Base-by-base conservation (phyloP, 1,140 invertebrate genomes). In the Temnothorax nylanderi region DNA sequence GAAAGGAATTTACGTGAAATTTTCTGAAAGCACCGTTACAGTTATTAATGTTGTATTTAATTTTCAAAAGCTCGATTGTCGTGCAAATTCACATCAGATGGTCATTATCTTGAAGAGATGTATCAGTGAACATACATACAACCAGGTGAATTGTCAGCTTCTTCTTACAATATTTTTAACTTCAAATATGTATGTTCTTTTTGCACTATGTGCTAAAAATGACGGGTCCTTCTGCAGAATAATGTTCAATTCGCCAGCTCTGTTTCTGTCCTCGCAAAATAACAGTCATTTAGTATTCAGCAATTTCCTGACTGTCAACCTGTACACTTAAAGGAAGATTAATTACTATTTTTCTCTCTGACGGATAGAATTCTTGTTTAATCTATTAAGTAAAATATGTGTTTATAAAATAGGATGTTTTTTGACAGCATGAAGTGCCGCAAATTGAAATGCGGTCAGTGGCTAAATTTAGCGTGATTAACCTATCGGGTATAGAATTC, bases 401-500 rank as follows among this genome's bases (percentile, higher is more conserved):
- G 26, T 26, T 26, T 26, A 0, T n/a, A 21, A 80, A 80, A 37
- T 54, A 41, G 11, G n/a, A 7, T 34, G 7, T 64, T 64, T 56
- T 37, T 8, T 18, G 18, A 34, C 16, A 32, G 4, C 11, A 10
- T 51, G 11, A 51, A 67, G 51, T 76, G 11, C 21, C 8, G 8
- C 2, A 44, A 44, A 60, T 76, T 18, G 3, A 21, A 76, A 18
- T 16, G 2, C 6, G 18, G 41, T 8, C 37, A 74, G 32, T 37
- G 34, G 32, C 34, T 47, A 32, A 44, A 34, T 56, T 71, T n/a
- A 13, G 34, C 11, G 13, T 10, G 18, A 58, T 44, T 81, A 81
- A 81, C 64, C 78, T 71, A 81, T 56, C 13, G 37, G n/a, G 34
- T n/a, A 16, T 18, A 10, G 16, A 26, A 32, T n/a, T 72, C 10